A percentile compares a stretch with the other conserved stretches of the same genome.
Conservation (phyloP, 2,797 vertebrate genomes). For the Parauchenoglanis ngamensis region DNA sequence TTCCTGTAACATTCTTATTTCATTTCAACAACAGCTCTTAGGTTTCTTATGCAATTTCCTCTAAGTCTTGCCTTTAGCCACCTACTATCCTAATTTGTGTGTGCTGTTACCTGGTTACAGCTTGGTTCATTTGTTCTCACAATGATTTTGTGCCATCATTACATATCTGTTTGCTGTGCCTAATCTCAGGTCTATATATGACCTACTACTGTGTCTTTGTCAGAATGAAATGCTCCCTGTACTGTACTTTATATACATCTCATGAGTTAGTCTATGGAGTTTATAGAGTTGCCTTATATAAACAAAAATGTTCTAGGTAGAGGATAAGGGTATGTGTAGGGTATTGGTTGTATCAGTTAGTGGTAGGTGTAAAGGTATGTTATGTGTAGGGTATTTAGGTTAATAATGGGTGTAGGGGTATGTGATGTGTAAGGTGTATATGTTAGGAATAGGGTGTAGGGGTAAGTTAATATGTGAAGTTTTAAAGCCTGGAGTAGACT, state of each 20-base stretch:
- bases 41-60: neutral
- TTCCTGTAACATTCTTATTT: neutral
- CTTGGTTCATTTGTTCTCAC: neutral
- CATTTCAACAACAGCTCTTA: neutral
- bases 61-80: neutral
- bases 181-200: neutral
- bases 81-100: neutral
- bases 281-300: neutral
- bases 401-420: neutral
- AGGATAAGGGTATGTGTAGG: neutral
- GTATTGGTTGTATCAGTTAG: neutral
- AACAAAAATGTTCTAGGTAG: neutral
- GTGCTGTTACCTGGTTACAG: neutral
- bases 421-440: neutral
- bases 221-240: neutral
- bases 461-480: neutral
- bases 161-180: neutral
- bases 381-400: neutral
- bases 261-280: neutral
- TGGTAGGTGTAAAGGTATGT: neutral
- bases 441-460: no score
- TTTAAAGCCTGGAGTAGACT: neutral
- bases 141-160: neutral
- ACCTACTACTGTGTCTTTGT: neutral
- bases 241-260: neutral